Evolutionary conservation across 2,113 vertebrate species (phyloP).

Genomic region (Microcebus ravelobensis): DNA sequence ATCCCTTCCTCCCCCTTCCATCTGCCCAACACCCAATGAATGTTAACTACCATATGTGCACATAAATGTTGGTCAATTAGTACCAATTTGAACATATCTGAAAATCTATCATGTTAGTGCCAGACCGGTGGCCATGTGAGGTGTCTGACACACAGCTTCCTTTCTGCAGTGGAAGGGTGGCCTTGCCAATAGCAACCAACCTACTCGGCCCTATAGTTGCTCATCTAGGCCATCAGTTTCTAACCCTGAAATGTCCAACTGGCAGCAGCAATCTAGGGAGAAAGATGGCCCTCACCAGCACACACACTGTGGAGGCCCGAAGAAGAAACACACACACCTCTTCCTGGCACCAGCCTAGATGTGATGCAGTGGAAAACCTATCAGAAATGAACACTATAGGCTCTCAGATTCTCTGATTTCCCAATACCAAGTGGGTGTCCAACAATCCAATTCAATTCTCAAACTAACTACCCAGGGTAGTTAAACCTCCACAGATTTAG

Average conservation of each 20-base stretch:
- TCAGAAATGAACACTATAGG: neutral
- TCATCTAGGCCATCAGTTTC: neutral
- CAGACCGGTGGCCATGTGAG: neutral
- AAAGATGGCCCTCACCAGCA: accelerated
- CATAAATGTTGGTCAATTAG: too few relatives aligned
- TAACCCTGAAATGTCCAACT: neutral
- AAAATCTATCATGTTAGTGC: neutral
- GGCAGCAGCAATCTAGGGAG: neutral
- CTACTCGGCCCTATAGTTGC: neutral
- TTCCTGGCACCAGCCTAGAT: too few relatives aligned
- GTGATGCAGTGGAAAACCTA: neutral
- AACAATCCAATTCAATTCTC: neutral
- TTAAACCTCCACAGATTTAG: neutral
- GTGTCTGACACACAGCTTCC: neutral
- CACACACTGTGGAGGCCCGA: neutral
- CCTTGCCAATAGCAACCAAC: neutral
- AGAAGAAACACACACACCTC: neutral
- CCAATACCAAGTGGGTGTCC: neutral
- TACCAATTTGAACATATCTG: neutral
- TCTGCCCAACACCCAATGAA: too few relatives aligned
- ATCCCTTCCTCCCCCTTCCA: too few relatives aligned
- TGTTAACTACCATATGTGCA: too few relatives aligned
- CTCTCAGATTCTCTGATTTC: neutral
- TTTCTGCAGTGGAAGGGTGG: neutral
- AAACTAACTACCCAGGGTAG: neutral